Conservation (phyloP, 2,113 vertebrate genomes). For the Neotragus moschatus region DNA sequence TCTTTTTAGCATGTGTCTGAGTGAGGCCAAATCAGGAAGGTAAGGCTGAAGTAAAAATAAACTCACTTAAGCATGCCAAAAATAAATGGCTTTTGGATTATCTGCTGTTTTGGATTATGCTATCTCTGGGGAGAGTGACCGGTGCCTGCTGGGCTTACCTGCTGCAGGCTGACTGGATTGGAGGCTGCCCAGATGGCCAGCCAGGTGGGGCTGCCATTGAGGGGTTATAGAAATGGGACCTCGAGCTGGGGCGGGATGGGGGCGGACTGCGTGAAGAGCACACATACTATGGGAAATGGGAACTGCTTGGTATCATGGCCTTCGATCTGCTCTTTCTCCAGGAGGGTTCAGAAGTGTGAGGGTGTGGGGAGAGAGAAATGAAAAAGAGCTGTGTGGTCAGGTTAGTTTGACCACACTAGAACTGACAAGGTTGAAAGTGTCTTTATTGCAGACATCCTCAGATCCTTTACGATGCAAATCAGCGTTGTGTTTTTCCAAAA, state of each 20-base stretch:
- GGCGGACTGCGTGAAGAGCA: fast-evolving
- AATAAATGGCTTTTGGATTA: conserved; percentile 51
- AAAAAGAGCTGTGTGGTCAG: not conserved
- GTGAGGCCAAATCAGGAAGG: conserved; percentile 29
- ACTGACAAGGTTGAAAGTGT: not conserved
- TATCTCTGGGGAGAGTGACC: not conserved
- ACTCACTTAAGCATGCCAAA: not conserved
- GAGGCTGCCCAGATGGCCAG: not conserved
- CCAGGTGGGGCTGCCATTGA: not conserved
- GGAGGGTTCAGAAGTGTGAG: not conserved
- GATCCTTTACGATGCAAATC: not conserved
- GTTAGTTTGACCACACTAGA: not conserved
- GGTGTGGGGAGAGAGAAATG: not conserved
- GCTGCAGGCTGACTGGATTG: not conserved
- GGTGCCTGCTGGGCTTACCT: not conserved
- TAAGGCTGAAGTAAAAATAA: conserved; percentile 44
- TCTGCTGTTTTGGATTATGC: not conserved
- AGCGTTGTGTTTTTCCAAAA: not conserved
- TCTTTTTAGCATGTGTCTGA: conserved; percentile 4
- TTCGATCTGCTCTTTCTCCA: not conserved
- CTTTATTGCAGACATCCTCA: not conserved
- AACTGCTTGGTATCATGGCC: not conserved
- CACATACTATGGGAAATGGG: not conserved
- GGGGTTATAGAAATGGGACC: not conserved
- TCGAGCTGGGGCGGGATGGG: not conserved